Percentiles rank a stretch among this genome's conserved stretches.
These are phyloP conservation scores for Copsychus sechellarum DNA, from an alignment of 2,113 vertebrate species.

Conservation along the genomic window DNA sequence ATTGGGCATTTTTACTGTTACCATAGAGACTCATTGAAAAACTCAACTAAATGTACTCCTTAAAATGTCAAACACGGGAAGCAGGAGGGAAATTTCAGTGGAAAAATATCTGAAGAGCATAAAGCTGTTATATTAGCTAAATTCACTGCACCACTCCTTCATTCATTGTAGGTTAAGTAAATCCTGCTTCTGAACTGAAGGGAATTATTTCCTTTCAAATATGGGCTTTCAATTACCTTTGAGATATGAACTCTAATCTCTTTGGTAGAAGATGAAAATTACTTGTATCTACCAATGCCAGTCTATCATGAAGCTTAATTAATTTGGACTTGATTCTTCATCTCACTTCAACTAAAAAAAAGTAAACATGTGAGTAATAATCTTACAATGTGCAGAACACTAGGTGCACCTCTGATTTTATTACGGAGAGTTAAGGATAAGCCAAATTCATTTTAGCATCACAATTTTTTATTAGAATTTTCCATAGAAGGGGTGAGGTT, in stretches of 20 bases:
- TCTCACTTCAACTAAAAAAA: neutral
- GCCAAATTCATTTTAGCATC: neutral
- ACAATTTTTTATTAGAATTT: neutral
- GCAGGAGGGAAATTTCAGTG: slow-evolving; percentile 48
- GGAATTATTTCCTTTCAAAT: slow-evolving; percentile 53
- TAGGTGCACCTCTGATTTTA: neutral
- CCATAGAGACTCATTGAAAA: slow-evolving; percentile 34
- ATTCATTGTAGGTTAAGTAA: slow-evolving; percentile 65
- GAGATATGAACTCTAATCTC: slow-evolving; percentile 50
- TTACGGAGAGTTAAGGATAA: neutral
- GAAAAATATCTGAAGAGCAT: slow-evolving; percentile 41
- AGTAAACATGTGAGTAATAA: neutral
- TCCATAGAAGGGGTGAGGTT: neutral
- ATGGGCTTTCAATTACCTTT: slow-evolving; percentile 50
- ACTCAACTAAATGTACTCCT: slow-evolving; percentile 22
- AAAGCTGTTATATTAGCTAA: slow-evolving; percentile 63
- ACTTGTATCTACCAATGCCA: slow-evolving; percentile 20
- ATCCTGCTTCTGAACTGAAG: slow-evolving; percentile 38
- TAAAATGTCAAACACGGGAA: slow-evolving; percentile 64
- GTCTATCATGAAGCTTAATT: slow-evolving; percentile 39
- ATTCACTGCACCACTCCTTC: slow-evolving; percentile 38
- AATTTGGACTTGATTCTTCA: slow-evolving; percentile 38
- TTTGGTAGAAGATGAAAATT: slow-evolving; percentile 16
- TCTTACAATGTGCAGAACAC: neutral
- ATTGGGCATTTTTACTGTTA: slow-evolving; percentile 52